These are phyloP conservation scores for Machaerirhynchus nigripectus DNA, from an alignment of 2,113 vertebrate species.

Conservation along the genomic window DNA sequence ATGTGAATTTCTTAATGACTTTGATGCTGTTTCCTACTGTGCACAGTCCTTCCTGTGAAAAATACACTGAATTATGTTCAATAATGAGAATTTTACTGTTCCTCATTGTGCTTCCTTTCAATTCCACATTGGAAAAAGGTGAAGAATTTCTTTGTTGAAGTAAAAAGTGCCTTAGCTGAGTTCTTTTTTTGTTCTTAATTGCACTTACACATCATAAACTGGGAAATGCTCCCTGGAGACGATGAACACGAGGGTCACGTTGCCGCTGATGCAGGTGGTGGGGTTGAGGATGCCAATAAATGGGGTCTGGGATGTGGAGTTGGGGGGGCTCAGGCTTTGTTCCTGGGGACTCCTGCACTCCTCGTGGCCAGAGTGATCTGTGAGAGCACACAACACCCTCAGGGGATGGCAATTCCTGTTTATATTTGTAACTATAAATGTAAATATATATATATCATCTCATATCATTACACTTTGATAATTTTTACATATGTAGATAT, in stretches of 20 bases:
- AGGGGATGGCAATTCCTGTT: neutral
- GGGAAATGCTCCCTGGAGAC: slow-evolving; percentile 80
- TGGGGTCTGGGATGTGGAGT: neutral
- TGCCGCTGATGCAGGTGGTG: slow-evolving; percentile 73
- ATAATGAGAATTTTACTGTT: neutral
- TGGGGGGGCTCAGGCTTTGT: neutral
- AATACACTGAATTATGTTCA: neutral
- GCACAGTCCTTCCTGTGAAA: neutral
- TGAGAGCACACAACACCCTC: neutral
- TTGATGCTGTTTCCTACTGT: neutral
- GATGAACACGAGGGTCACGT: slow-evolving; percentile 76
- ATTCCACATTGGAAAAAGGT: rapidly evolving
- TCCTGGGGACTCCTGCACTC: neutral
- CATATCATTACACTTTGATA: too few species aligned
- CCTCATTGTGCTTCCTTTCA: neutral
- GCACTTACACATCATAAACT: slow-evolving; percentile 84
- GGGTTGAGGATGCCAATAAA: slow-evolving; percentile 81
- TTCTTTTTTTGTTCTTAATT: rapidly evolving
- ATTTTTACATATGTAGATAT: neutral
- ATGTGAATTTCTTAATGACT: neutral
- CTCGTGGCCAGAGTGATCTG: neutral
- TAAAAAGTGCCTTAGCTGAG: neutral
- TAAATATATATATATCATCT: too few species aligned
- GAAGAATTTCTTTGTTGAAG: neutral
- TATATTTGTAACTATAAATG: neutral